Evolutionary conservation across 2,113 vertebrate genomes (phyloP).

Genomic region (Laterallus jamaicensis): DNA sequence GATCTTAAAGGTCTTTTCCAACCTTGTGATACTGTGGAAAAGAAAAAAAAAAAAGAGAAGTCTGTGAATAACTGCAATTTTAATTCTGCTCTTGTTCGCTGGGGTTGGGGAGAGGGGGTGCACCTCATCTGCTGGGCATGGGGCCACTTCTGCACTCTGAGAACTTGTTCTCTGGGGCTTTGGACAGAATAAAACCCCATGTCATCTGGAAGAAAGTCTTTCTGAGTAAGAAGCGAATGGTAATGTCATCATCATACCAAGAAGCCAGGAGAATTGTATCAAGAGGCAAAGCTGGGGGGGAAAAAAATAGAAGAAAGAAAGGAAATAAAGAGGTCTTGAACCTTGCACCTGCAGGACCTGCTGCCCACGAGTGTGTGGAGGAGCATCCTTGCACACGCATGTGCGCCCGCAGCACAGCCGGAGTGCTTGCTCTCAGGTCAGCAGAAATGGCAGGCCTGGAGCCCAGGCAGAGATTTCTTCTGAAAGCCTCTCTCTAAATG

Average conservation of each 20-base stretch:
- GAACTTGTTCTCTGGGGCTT: background rate
- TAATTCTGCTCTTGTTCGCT: background rate
- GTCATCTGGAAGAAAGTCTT: background rate
- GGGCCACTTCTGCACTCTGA: background rate
- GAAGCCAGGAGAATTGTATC: background rate
- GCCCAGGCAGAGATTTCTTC: background rate
- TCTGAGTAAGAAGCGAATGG: background rate
- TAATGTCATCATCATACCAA: background rate
- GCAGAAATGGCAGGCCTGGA: background rate
- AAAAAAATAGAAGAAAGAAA: too few relatives aligned
- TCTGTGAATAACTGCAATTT: background rate
- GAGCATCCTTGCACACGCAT: background rate
- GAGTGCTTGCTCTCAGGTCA: background rate
- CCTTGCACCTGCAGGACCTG: background rate
- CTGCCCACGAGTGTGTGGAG: background rate
- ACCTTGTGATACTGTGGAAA: too few relatives aligned
- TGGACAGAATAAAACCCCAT: background rate
- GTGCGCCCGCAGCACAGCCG: background rate
- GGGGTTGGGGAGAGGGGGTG: background rate
- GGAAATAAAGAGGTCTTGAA: background rate
- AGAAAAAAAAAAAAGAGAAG: too few relatives aligned
- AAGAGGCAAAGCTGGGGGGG: background rate
- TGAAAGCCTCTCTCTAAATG: background rate
- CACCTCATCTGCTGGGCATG: background rate
- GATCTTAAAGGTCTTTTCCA: too few relatives aligned